Conservation (phyloP, 2,797 vertebrate genomes). For the Loriculus beryllinus region DNA sequence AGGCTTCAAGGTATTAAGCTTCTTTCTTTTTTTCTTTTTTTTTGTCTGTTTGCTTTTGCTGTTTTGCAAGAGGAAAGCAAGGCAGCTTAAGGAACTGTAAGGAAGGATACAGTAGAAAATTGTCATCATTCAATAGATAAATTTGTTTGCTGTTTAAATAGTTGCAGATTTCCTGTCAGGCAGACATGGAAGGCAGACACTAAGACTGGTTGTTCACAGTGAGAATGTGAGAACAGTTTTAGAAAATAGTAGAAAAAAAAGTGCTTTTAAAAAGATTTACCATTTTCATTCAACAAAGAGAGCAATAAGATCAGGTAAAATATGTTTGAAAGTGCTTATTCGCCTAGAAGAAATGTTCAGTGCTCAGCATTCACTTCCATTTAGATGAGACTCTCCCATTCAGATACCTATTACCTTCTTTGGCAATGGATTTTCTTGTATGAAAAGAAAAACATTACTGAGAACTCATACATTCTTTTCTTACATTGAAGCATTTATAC, state of each 20-base stretch:
- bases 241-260: background rate
- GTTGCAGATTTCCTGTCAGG: background rate
- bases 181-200: background rate
- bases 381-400: background rate
- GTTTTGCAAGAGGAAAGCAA: background rate
- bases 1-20: background rate
- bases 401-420: background rate
- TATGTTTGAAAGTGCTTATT: background rate
- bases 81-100: background rate
- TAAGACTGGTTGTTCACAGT: background rate
- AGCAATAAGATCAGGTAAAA: background rate
- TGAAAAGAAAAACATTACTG: background rate
- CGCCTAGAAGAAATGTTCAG: background rate
- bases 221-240: background rate
- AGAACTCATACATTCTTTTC: background rate
- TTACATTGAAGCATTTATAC: background rate
- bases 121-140: background rate
- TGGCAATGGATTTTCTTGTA: background rate
- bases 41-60: background rate
- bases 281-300: background rate
- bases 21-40: too few relatives aligned
- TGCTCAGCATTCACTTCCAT: background rate
- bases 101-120: background rate
- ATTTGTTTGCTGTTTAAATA: background rate
- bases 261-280: background rate